Base-by-base conservation (phyloP, 2,113 vertebrate genomes). In the Antennarius striatus region DNA sequence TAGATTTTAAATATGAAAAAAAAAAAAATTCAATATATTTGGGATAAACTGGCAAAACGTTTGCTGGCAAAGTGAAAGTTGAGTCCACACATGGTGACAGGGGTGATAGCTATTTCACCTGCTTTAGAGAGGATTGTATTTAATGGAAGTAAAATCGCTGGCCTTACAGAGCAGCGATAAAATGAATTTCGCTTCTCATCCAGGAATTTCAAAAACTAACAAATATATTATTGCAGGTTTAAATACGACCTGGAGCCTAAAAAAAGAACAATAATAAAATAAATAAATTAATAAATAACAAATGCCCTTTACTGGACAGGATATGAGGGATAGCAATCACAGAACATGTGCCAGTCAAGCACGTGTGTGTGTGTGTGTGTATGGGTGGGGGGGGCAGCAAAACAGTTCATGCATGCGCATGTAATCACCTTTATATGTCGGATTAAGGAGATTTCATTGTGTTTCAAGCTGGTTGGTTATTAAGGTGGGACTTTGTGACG, bases 301-400 rank as follows among this genome's bases (percentile, higher is more conserved):
- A 74, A 77, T 70, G 57, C 66, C 56, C 47, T 73, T 75, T 71
- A 71, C 54, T 46, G 45, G 46, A 79, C 83, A 75, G 77, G 82
- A 84, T 77, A 82, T 86, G 82, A 88, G 79, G 68, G 64, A 80
- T 84, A 73, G 64, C 58, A 47, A 68, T 73, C 71, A 65, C 52
- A 59, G 11, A 72, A 68, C 77, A 84, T 75, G 77, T 80, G 79
- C 69, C 71, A 48, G 57, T 63, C 57, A 61, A 63, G 71, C 71
- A 80, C 22, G 32, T 69, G 67, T 56, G 39, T 13, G 32, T 46
- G 47, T 56, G 63, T 11, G 60, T 6, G 36, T 22, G 56, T 56
- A 40, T 56, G 50, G 48, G 56, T 53, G 56, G 32, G 58, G 66
- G 66, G 48, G 32, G 5, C 32, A 36, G 32, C 22, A 22, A 48